Conservation (phyloP, 2,113 vertebrate genomes). For the Tinamus guttatus region DNA sequence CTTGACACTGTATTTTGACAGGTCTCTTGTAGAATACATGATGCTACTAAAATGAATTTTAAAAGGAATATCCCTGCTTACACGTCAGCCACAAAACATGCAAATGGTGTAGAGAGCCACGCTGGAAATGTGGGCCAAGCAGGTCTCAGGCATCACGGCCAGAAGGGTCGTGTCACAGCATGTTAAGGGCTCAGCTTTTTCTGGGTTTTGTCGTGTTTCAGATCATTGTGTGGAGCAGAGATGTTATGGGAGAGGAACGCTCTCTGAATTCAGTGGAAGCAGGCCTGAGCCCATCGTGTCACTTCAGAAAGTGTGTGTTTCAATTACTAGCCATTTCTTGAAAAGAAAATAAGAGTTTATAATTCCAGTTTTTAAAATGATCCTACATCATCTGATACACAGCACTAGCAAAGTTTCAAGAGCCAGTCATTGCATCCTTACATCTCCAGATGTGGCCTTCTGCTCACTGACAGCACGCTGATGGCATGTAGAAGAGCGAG, state of each 20-base stretch:
- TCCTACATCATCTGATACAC: neutral
- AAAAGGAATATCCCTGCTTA: conserved; percentile 49
- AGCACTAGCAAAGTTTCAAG: neutral
- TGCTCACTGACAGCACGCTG: neutral
- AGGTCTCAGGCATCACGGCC: neutral
- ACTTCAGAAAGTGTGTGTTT: neutral
- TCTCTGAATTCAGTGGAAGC: neutral
- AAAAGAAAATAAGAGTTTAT: neutral
- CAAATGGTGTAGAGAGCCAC: neutral
- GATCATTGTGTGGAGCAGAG: neutral
- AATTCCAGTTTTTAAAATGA: neutral
- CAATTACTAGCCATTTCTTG: neutral
- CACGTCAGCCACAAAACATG: conserved; percentile 32
- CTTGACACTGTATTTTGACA: conserved; percentile 52
- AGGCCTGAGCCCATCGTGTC: neutral
- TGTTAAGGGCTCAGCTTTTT: neutral
- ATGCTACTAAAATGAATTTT: conserved; percentile 12
- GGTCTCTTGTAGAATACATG: neutral
- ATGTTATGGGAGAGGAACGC: neutral
- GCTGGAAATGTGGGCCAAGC: neutral
- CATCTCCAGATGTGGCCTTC: neutral
- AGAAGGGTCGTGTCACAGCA: neutral
- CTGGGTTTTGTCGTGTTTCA: neutral
- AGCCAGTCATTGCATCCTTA: neutral
- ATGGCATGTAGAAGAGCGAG: neutral